phyloP scores from a whole-genome alignment of 2,113 vertebrate species.

The Gambusia affinis region DNA sequence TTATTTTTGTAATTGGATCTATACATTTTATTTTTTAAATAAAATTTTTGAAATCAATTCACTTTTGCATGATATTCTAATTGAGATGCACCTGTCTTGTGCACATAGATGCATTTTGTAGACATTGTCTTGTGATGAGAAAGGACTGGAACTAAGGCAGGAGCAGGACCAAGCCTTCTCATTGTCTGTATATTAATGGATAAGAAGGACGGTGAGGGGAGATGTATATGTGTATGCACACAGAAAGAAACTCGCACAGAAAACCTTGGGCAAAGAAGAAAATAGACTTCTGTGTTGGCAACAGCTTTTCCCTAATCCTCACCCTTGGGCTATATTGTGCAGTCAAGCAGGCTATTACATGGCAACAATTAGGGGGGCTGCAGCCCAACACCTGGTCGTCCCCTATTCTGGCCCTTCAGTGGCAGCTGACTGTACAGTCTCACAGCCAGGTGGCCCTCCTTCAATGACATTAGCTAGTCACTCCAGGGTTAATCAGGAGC shows the following conservation, averaged over 20 bases:
- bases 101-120: not conserved
- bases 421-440: constrained; percentile 89
- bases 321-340: constrained; percentile 87
- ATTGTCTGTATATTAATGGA: constrained; percentile 16
- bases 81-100: not conserved
- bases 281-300: constrained; percentile 82
- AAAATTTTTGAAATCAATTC: not conserved
- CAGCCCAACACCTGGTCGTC: constrained; percentile 88
- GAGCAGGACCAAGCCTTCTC: constrained; percentile 1
- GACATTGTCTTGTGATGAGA: not conserved
- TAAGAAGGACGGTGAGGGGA: constrained; percentile 5
- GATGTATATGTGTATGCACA: constrained; percentile 31
- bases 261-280: constrained; percentile 78
- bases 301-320: constrained; percentile 83
- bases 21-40: too few species aligned
- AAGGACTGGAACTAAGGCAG: not conserved
- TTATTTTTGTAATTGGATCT: too few species aligned
- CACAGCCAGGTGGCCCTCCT: constrained; percentile 91
- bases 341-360: constrained; percentile 88
- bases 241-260: constrained; percentile 45
- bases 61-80: not conserved
- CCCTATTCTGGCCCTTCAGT: constrained; percentile 81
- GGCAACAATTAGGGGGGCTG: constrained; percentile 83
- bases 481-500: constrained; percentile 88
- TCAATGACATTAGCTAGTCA: constrained; percentile 90